These are phyloP conservation scores for Drosophila nannoptera DNA, from an alignment of 1,140 invertebrate species.

Conservation along the genomic window DNA sequence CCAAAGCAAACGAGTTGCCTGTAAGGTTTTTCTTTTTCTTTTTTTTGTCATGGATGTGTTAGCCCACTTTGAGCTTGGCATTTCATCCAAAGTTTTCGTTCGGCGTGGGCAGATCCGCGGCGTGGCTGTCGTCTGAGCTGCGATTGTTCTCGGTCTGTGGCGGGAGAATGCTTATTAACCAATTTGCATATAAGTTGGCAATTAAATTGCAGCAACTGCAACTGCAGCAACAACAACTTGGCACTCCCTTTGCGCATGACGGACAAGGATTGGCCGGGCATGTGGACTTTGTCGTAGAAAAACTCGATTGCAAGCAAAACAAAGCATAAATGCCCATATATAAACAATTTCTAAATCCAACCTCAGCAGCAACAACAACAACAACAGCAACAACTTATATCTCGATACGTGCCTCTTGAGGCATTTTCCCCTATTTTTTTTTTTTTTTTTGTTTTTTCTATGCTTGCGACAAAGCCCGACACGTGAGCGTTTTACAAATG, in stretches of 20 bases:
- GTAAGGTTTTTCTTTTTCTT: no score
- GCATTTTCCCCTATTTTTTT: conserved; percentile 38
- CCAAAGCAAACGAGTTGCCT: no score
- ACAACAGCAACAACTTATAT: conserved; percentile 15
- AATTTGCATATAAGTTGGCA: conserved; percentile 75
- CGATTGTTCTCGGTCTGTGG: conserved; percentile 45
- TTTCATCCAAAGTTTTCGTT: conserved; percentile 68
- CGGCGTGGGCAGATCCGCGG: conserved; percentile 52
- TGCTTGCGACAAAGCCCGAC: conserved; percentile 35
- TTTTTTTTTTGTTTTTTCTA: conserved; percentile 41
- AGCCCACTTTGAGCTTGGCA: conserved; percentile 66
- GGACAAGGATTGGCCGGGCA: conserved; percentile 53
- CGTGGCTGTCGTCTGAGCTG: background rate
- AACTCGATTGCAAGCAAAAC: conserved; percentile 29
- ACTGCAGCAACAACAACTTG: conserved; percentile 36
- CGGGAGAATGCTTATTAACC: conserved; percentile 63
- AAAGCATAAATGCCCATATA: conserved; percentile 60
- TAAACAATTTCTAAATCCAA: conserved; percentile 60
- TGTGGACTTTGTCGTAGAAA: conserved; percentile 17
- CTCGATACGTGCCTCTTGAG: conserved; percentile 58
- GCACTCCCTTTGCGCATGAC: conserved; percentile 41
- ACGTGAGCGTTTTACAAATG: conserved; percentile 70
- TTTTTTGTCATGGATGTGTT: conserved; percentile 4
- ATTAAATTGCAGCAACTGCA: conserved; percentile 59
- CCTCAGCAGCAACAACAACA: conserved; percentile 23